Conservation (phyloP, 64 coral and sea anemone species). For the Stichodactyla helianthus region DNA sequence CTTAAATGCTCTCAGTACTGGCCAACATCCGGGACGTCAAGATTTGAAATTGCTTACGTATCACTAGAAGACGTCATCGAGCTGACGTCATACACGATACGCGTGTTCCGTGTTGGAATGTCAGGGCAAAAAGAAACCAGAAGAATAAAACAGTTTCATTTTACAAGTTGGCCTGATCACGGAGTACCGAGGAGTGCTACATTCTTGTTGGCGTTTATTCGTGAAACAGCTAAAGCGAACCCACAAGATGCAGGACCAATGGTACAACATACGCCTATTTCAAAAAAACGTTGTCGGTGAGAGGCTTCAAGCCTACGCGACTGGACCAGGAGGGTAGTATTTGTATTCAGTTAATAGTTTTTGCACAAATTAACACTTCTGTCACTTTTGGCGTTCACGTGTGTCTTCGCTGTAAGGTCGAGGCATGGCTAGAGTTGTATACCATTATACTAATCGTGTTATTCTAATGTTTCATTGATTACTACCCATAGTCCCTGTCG, state of each 20-base stretch:
- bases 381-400: no score
- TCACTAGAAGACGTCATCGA: slow-evolving; percentile 36
- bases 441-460: no score
- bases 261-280: slow-evolving; percentile 1
- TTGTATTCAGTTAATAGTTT: no score
- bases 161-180: slow-evolving; percentile 72
- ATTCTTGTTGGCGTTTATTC: slow-evolving; percentile 57
- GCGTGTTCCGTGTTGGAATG: slow-evolving; percentile 36
- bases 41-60: slow-evolving; percentile 25
- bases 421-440: no score
- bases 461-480: no score
- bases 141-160: slow-evolving; percentile 69
- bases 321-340: no score
- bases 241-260: slow-evolving; percentile 58
- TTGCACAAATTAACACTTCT: no score
- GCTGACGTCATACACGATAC: slow-evolving; percentile 53
- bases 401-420: no score
- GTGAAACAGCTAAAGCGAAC: slow-evolving; percentile 50
- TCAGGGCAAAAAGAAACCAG: slow-evolving; percentile 36
- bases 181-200: slow-evolving; percentile 55
- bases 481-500: no score
- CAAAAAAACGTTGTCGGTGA: no score
- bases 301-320: no score
- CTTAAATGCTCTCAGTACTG: slow-evolving; percentile 71
- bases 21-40: slow-evolving; percentile 33